These are phyloP conservation scores for Myiagra hebetior DNA, from an alignment of 2,113 vertebrate species.

Conservation along the genomic window DNA sequence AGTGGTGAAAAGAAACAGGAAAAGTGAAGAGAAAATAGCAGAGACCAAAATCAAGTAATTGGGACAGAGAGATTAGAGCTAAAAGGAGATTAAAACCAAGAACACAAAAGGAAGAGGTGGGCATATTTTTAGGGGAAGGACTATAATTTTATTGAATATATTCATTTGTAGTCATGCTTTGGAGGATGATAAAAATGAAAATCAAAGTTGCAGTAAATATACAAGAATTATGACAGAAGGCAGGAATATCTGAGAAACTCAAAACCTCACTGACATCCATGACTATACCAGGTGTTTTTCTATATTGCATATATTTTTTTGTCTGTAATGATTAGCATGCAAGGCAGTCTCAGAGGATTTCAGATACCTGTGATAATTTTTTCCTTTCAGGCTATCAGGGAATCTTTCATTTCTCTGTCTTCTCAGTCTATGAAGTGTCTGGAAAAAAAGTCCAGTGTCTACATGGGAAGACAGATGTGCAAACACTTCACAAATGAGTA, in stretches of 20 bases:
- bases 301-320: not conserved
- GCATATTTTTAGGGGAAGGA: not conserved
- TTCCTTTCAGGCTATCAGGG: not conserved
- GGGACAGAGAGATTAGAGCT: not conserved
- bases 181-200: not conserved
- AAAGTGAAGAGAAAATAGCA: not conserved
- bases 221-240: not conserved
- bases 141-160: not conserved
- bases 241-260: not conserved
- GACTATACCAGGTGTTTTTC: not conserved
- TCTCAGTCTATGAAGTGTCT: not conserved
- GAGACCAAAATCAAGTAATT: not conserved
- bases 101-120: not conserved
- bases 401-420: not conserved
- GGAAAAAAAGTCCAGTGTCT: not conserved
- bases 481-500: not conserved
- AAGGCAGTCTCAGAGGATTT: not conserved
- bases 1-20: not conserved
- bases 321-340: not conserved
- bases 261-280: not conserved
- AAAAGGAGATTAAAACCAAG: not conserved
- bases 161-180: not conserved
- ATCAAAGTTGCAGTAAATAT: not conserved
- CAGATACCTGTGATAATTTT: not conserved
- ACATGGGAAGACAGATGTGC: not conserved